phyloP scores from a whole-genome alignment of 2,888 invertebrate species.

The Aphodius sticticus region DNA sequence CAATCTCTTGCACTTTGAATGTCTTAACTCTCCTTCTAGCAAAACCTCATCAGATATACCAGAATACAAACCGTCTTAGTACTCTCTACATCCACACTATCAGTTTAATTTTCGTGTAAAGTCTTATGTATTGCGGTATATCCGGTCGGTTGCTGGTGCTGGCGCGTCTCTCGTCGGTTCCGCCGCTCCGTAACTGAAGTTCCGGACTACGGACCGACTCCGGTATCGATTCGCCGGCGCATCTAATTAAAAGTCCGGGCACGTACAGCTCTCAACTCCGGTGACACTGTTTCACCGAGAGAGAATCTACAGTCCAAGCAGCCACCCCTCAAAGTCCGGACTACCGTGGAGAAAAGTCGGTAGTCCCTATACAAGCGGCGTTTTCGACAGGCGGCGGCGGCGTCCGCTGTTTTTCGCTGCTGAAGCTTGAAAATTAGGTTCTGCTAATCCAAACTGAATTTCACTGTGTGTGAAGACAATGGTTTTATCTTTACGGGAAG shows the following conservation, averaged over 20 bases:
- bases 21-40: background rate
- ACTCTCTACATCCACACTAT: background rate
- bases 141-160: background rate
- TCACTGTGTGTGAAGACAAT: background rate
- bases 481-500: background rate
- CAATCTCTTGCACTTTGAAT: background rate
- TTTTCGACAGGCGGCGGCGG: background rate
- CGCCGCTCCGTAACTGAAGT: constrained; percentile 26
- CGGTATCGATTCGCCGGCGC: constrained; percentile 59
- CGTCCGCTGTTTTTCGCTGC: background rate
- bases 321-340: background rate
- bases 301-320: constrained; percentile 4
- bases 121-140: constrained; percentile 4
- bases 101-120: background rate
- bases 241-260: constrained; percentile 61
- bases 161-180: background rate
- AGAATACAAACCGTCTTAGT: background rate
- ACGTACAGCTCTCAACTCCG: constrained; percentile 60
- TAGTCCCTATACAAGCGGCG: background rate
- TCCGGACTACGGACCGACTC: constrained; percentile 36
- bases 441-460: background rate
- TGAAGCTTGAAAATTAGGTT: background rate
- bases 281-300: constrained; percentile 59
- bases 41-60: background rate
- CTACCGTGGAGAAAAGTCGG: background rate